Conservation (phyloP, 2,113 vertebrate species). For the Pan troglodytes region NHGRI_mPanTro3-v2.1_pri NC_072421.2:104224001-104224500, state of each 20-base stretch:
- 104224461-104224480: constrained; percentile 27
- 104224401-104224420: constrained; percentile 45
- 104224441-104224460: constrained; percentile 15
- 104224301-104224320: neutral
- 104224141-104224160: neutral
- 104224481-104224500: constrained; percentile 24
- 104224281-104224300: neutral
- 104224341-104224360: constrained; percentile 15
- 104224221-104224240: constrained; percentile 34
- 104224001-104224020: constrained; percentile 17
- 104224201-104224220: neutral
- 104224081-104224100: neutral
- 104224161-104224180: constrained; percentile 10
- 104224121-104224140: neutral
- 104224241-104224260: constrained; percentile 7
- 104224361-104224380: neutral
- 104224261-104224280: constrained; percentile 35
- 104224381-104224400: constrained; percentile 32
- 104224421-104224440: constrained; percentile 50
- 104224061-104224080: neutral
- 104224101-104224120: constrained; percentile 12
- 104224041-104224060: neutral
- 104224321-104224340: constrained; percentile 52
- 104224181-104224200: neutral
- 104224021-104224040: constrained; percentile 10